Conservation (phyloP, 2,888 invertebrate species). For the Saturnia pavonia region DNA sequence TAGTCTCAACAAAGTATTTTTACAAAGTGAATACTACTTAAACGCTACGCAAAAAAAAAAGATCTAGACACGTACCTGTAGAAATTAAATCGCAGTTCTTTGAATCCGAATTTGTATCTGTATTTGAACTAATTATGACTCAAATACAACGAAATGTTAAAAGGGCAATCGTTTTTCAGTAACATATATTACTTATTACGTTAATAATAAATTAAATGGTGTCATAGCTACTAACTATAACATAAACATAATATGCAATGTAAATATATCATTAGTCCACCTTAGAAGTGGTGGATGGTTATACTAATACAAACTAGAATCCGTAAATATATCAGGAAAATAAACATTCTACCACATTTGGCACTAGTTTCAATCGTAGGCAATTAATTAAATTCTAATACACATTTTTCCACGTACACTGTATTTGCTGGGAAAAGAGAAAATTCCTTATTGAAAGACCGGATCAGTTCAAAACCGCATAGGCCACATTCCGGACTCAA, state of each 20-base stretch:
- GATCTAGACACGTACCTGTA: too few species aligned
- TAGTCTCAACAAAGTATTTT: neutral
- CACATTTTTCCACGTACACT: conserved; percentile 57
- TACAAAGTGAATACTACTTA: neutral
- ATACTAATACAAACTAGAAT: neutral
- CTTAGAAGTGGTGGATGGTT: neutral
- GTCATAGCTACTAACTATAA: neutral
- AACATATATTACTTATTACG: neutral
- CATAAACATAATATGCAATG: neutral
- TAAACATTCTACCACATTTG: conserved; percentile 7
- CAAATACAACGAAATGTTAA: neutral
- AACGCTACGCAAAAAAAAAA: too few species aligned
- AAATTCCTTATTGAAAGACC: conserved; percentile 51
- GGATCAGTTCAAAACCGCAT: conserved; percentile 42
- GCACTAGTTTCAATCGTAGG: conserved; percentile 28
- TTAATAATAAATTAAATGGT: neutral
- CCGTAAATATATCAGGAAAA: neutral
- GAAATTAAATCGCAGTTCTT: neutral
- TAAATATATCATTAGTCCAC: neutral
- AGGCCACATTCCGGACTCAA: conserved; percentile 48
- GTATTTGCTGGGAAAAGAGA: conserved; percentile 52
- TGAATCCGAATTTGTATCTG: neutral
- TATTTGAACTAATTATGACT: neutral
- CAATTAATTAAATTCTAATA: conserved; percentile 68
- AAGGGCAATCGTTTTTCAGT: neutral